Evolutionary conservation across 1,140 invertebrate genomes (phyloP), one percentile per base, ranked within the genome.

Genomic region (Hyles euphorbiae): DNA sequence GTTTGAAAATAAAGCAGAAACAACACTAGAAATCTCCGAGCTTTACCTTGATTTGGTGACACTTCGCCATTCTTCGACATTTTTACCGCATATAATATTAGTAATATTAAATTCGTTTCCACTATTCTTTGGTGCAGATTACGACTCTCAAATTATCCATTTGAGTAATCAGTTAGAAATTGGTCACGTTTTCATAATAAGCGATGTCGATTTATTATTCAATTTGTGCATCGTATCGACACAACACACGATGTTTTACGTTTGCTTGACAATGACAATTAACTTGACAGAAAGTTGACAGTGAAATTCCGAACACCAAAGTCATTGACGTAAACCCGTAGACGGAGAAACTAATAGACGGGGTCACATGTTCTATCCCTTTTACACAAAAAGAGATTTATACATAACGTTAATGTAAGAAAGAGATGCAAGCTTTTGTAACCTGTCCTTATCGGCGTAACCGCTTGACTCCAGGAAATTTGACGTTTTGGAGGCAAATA

Each of bases 1-100:
- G 8, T 40, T 40, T n/a, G 43, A 44, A 54, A 36, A 50, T 45
- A 12, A 52, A 48, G 56, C n/a, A 11, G 46, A 51, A 60, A 47
- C 3, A 51, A 59, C 34, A 56, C 49, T 50, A 32, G 59, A 61
- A 40, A 70, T 59, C 59, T 66, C 63, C 58, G 56, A 55, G 55
- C 54, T 72, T 79, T 87, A 88, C 85, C 85, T 87, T 88, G 85
- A 73, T 81, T 85, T 81, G 85, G 83, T 72, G 85, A 81, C 74
- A 88, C 73, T 76, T 88, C 85, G 77, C 85, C 85, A 86, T 88
- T 88, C 79, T 78, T 88, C 79, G 85, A 88, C 85, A 88, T 88
- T 81, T 85, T 84, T 74, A 72, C 64, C 63, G 48, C 68, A 59
- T 58, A 61, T 34, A 65, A 53, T 67, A 67, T 50, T 60, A 53